phyloP scores from a whole-genome alignment of 2,113 vertebrate species.

The Garra rufa region DNA sequence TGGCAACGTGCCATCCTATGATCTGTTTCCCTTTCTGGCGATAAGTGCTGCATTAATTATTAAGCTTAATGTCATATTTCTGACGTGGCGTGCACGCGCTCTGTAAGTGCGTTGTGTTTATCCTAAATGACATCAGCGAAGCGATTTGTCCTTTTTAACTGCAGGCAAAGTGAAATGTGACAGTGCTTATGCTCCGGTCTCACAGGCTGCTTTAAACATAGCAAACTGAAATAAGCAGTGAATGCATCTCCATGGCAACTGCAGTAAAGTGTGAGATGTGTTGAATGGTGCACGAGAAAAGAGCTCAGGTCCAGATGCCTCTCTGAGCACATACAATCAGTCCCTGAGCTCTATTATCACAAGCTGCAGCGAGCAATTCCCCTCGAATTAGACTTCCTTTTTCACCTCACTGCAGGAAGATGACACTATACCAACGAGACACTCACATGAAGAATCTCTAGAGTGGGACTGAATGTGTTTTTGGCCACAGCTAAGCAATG shows the following conservation, averaged over 20 bases:
- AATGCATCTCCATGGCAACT: conserved; percentile 60
- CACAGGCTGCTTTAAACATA: conserved; percentile 38
- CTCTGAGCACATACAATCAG: not conserved
- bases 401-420: not conserved
- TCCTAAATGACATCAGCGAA: not conserved
- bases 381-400: not conserved
- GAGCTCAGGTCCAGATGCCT: conserved; percentile 29
- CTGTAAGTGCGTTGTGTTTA: not conserved
- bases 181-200: conserved; percentile 15
- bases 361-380: not conserved
- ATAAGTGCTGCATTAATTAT: conserved; percentile 16
- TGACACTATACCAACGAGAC: not conserved
- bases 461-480: no score
- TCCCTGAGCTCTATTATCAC: not conserved
- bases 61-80: not conserved
- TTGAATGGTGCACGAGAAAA: conserved; percentile 39
- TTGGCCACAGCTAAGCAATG: not conserved
- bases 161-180: conserved; percentile 11
- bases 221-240: conserved; percentile 35
- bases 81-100: no score
- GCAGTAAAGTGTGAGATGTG: conserved; percentile 47
- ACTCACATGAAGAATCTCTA: not conserved
- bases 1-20: not conserved
- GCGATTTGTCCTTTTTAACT: not conserved
- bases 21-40: not conserved